A percentile compares a stretch with the other conserved stretches of the same genome.
Conservation (phyloP, 2,797 vertebrate species). For the Oryzias dopingdopingensis region DNA sequence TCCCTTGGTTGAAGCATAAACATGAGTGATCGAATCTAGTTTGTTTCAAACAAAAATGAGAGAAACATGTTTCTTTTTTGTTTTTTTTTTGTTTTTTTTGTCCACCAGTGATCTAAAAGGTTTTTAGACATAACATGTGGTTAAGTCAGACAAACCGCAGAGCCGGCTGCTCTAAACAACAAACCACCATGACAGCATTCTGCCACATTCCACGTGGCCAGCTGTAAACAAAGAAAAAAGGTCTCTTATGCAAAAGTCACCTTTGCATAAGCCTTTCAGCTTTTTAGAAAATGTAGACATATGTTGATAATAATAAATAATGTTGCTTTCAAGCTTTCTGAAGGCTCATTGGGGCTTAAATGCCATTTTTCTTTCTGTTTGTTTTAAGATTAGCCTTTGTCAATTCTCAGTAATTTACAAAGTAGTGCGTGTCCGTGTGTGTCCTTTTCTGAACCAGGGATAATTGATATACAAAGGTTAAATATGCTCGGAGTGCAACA, state of each 20-base stretch:
- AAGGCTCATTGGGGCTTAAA: not conserved
- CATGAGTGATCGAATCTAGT: slow-evolving; percentile 33
- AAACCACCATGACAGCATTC: slow-evolving; percentile 35
- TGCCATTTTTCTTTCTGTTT: slow-evolving; percentile 13
- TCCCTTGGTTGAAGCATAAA: slow-evolving; percentile 14
- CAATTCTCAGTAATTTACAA: not conserved
- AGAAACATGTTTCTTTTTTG: slow-evolving; percentile 11
- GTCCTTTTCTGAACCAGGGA: slow-evolving; percentile 33
- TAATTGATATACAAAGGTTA: slow-evolving; percentile 55
- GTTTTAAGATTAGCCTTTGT: not conserved
- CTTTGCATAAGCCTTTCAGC: not conserved
- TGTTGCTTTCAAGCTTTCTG: not conserved
- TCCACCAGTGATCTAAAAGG: slow-evolving; percentile 32
- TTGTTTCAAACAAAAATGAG: slow-evolving; percentile 31
- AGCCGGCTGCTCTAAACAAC: slow-evolving; percentile 51
- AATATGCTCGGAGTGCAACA: slow-evolving; percentile 49
- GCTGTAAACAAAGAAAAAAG: slow-evolving; percentile 23
- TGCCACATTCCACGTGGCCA: slow-evolving; percentile 36
- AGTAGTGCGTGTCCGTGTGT: slow-evolving; percentile 7
- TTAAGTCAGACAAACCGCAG: slow-evolving; percentile 47
- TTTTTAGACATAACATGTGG: slow-evolving; percentile 64
- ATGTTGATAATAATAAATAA: too few species aligned
- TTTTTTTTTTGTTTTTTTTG: not conserved
- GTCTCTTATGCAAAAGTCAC: not conserved
- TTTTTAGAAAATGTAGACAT: not conserved